Evolutionary conservation across 2,888 invertebrate species (phyloP), one percentile per base, ranked within the genome.

Genomic region (Pyrrhia umbra): DNA sequence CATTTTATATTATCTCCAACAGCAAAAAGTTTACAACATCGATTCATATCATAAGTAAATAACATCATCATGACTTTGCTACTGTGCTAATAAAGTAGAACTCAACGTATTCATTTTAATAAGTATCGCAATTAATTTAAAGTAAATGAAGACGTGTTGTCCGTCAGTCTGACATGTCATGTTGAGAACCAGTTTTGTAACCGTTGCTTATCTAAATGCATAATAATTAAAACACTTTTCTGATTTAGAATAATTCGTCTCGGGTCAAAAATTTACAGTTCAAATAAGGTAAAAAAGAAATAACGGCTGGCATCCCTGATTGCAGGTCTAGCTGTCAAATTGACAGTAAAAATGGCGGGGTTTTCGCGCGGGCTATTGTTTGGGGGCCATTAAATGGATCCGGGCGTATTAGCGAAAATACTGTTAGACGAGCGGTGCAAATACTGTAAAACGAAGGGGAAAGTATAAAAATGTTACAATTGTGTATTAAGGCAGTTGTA

Each of bases 331-430:
- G 21, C 75, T 81, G 70, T 82, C 82, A 85, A 84, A 83, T 84
- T 83, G 83, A 79, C 83, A 85, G 82, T 78, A 71, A 84, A 86
- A 84, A 81, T 81, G 81, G 80, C 80, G 82, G 77, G 66, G 49
- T 45, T 51, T 70, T 67, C 20, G 39, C 16, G 43, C 46, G 15
- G 16, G 42, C 45, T 20, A 65, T 74, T 73, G 66, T 69, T 42
- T 43, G 43, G n/a, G 43, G 6, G 70, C 45, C 55, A 71, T 71
- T 71, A 60, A 6, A 54, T 49, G 30, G 42, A 56, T 60, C 39
- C 49, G 43, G 20, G 42, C 21, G 46, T 47, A 60, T 59, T 69
- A 69, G 16, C 15, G 16, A 40, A 52, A 23, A 49, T 70, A 67
- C 66, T 43, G 60, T 60, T 56, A 51, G 37, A 21, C 25, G 34